A percentile compares a stretch with the other conserved stretches of the same genome.
Evolutionary conservation across 2,888 invertebrate genomes (phyloP).

Genomic region (Harpagoxenus sublaevis): DNA sequence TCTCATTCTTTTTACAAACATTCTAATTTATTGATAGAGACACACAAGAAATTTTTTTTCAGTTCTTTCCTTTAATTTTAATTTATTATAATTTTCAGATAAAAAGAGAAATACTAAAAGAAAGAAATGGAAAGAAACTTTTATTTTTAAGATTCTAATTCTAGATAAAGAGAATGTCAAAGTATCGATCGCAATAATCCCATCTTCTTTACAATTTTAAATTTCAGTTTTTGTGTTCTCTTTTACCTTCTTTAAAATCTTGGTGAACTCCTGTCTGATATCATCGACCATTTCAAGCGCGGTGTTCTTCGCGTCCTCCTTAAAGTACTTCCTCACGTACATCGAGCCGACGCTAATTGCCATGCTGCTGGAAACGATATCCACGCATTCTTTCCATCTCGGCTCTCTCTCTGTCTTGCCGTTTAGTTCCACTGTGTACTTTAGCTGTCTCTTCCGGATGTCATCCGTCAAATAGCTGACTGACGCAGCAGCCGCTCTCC

Average conservation of each 20-base stretch:
- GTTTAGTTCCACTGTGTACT: slow-evolving; percentile 93
- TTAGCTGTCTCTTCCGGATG: slow-evolving; percentile 92
- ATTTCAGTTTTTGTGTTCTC: background rate
- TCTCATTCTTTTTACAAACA: background rate
- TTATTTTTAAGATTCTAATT: slow-evolving; percentile 1
- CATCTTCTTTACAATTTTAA: background rate
- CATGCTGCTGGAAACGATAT: slow-evolving; percentile 92
- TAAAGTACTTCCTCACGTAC: slow-evolving; percentile 95
- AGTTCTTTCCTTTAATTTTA: background rate
- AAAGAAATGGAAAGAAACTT: background rate
- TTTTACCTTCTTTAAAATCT: slow-evolving; percentile 90
- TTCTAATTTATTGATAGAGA: slow-evolving; percentile 4
- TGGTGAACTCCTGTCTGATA: slow-evolving; percentile 93
- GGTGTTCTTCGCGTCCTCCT: slow-evolving; percentile 93
- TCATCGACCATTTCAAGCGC: slow-evolving; percentile 96
- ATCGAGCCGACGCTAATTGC: slow-evolving; percentile 93
- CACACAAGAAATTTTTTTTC: background rate
- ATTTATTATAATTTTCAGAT: slow-evolving; percentile 6
- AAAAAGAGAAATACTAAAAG: background rate
- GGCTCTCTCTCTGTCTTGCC: slow-evolving; percentile 95
- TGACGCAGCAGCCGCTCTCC: slow-evolving; percentile 94
- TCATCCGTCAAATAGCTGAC: slow-evolving; percentile 93
- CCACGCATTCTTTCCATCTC: slow-evolving; percentile 97
- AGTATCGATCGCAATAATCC: background rate
- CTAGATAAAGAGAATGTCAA: background rate